Evolutionary conservation across 2,113 vertebrate species (phyloP), one percentile per base, ranked within the genome.

Genomic region (Meleagris gallopavo): DNA sequence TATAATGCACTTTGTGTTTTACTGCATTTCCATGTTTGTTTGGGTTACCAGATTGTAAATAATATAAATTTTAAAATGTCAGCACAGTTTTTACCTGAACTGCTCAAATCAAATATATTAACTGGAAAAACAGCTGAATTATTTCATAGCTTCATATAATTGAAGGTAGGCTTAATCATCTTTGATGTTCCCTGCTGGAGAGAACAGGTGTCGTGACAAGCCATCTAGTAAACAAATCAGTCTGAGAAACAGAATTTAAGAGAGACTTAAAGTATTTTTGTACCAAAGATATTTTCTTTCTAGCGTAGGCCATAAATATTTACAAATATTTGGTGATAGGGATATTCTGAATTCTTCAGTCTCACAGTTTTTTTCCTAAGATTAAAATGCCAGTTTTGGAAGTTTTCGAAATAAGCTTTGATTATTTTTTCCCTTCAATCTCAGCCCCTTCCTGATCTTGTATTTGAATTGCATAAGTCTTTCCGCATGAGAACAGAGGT

Each of bases 341-440:
- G 36, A 34, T 24, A 46, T 57, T 64, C 14, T 79, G 61, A 89
- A 85, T 83, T 95, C 71, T 76, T 92, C 38, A 16, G 15, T 94
- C 19, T 71, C 17, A 22, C 77, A 40, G 5, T 89, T 89, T 65
- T 65, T 74, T 15, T 92, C 18, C 25, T 36, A 74, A 72, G 88
- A 86, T 93, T 89, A 90, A 92, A 94, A 87, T 65, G 54, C 41
- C 45, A 66, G 30, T 62, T 93, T 90, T 62, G 22, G 54, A 93
- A 88, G 55, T 80, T 93, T 57, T 77, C 66, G 87, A 84, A 87
- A 40, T 83, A 75, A 77, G 79, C 89, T 94, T 94, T 94, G 70
- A 86, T 70, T 72, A 34, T 15, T 84, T 55, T 5, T 89, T 94
- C 73, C 54, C 36, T 60, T n/a, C 38, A 41, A 0, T 64, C 19